Conservation (phyloP, 2,797 vertebrate genomes). For the Syndactyla subalaris region DNA sequence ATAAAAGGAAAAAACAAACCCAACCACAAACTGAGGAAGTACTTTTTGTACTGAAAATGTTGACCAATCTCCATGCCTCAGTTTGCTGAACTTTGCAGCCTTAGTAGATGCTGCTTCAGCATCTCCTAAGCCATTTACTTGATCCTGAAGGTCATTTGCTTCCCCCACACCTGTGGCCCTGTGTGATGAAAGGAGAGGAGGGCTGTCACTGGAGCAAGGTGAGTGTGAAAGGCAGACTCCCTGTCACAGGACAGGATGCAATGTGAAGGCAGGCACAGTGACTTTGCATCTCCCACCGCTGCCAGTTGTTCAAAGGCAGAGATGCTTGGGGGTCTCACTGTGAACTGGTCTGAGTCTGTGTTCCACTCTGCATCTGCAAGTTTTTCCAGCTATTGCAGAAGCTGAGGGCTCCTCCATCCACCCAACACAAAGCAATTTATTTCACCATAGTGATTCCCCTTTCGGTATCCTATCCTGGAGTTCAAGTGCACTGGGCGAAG, state of each 20-base stretch:
- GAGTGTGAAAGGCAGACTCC: neutral
- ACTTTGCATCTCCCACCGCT: neutral
- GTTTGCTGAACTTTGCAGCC: neutral
- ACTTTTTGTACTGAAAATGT: neutral
- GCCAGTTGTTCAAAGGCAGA: neutral
- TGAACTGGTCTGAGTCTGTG: neutral
- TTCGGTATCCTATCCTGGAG: neutral
- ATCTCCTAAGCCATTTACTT: neutral
- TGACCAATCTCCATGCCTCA: neutral
- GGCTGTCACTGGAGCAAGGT: neutral
- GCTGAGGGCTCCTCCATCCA: neutral
- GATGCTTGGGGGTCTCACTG: accelerated
- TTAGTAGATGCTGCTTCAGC: neutral
- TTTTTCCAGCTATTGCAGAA: neutral
- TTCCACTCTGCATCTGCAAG: neutral
- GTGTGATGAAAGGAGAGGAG: neutral
- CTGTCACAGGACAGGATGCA: neutral
- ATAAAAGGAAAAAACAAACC: neutral
- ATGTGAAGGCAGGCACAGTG: neutral
- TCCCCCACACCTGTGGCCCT: neutral
- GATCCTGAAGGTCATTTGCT: neutral
- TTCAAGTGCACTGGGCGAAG: neutral
- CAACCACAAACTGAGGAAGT: neutral
- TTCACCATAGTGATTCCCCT: neutral
- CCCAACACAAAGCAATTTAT: neutral